phyloP scores from a whole-genome alignment of 2,888 invertebrate species.

The Leucophenga montana region DNA sequence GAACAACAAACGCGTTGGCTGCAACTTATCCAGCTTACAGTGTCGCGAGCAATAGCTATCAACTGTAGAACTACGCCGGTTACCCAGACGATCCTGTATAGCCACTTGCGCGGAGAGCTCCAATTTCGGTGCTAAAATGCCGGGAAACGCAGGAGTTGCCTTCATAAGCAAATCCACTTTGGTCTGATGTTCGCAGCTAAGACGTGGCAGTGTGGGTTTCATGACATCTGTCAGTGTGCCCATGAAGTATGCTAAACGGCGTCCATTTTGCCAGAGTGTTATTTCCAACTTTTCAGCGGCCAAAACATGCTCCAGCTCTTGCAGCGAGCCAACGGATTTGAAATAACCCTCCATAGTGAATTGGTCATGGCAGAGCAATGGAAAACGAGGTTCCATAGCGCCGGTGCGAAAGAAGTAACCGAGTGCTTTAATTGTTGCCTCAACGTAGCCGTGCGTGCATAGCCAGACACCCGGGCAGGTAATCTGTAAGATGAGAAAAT shows the following conservation, averaged over 20 bases:
- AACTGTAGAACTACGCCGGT: neutral
- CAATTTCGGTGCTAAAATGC: constrained; percentile 71
- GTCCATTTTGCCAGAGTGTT: constrained; percentile 71
- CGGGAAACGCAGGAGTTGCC: constrained; percentile 70
- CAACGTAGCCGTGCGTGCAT: constrained; percentile 69
- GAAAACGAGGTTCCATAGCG: constrained; percentile 70
- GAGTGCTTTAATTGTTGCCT: constrained; percentile 69
- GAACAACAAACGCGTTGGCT: constrained; percentile 16
- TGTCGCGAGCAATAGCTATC: constrained; percentile 11
- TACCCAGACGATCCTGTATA: constrained; percentile 51
- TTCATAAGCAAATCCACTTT: constrained; percentile 69
- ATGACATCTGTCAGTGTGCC: constrained; percentile 67
- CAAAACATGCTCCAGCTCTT: constrained; percentile 60
- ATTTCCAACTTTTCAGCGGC: constrained; percentile 67
- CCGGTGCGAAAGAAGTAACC: constrained; percentile 71
- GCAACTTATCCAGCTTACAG: constrained; percentile 11
- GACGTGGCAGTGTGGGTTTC: constrained; percentile 55
- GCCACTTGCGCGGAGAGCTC: constrained; percentile 63
- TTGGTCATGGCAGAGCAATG: constrained; percentile 69
- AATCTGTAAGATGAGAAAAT: constrained; percentile 53
- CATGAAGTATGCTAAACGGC: constrained; percentile 68
- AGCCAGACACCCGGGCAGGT: constrained; percentile 73
- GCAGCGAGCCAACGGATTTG: constrained; percentile 56
- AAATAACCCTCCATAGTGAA: constrained; percentile 72
- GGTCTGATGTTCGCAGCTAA: constrained; percentile 63